Percentiles rank a stretch among this genome's conserved stretches.
Conservation (phyloP, 2,113 vertebrate species). For the Noturus placidus region DNA sequence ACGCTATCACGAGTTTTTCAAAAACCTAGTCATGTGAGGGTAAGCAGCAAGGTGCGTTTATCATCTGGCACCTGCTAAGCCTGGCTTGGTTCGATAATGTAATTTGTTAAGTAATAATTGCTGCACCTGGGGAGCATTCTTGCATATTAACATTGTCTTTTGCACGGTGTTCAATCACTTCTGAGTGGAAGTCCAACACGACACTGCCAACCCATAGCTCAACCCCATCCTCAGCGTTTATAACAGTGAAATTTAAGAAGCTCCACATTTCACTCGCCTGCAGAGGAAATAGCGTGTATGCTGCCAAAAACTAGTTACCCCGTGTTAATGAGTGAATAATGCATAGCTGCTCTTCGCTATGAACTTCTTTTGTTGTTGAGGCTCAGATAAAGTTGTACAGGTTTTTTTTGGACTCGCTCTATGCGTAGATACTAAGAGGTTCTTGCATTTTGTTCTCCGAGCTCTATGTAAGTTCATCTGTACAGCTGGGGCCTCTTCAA, state of each 20-base stretch:
- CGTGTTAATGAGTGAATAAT: neutral
- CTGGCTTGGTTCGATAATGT: conserved; percentile 48
- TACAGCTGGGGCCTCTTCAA: conserved; percentile 28
- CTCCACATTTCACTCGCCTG: neutral
- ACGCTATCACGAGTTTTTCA: conserved; percentile 27
- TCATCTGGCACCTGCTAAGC: conserved; percentile 45
- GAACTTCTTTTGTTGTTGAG: neutral
- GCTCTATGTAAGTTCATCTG: conserved; percentile 8
- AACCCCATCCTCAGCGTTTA: neutral
- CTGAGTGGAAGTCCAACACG: neutral
- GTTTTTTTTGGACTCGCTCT: neutral
- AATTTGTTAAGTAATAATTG: conserved; percentile 65
- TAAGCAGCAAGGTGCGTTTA: conserved; percentile 29
- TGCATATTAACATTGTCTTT: conserved; percentile 41
- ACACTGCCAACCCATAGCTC: neutral
- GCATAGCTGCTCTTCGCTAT: neutral
- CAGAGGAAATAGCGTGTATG: neutral
- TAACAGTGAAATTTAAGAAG: neutral
- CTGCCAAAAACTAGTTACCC: neutral
- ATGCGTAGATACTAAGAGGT: neutral
- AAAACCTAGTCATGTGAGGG: conserved; percentile 29
- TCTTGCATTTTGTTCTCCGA: conserved; percentile 3
- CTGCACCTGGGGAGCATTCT: conserved; percentile 57
- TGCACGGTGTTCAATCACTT: conserved; percentile 32
- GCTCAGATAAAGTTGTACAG: neutral